These are phyloP conservation scores for Prorops nasuta DNA, from an alignment of 1,140 invertebrate species.

Conservation along the genomic window DNA sequence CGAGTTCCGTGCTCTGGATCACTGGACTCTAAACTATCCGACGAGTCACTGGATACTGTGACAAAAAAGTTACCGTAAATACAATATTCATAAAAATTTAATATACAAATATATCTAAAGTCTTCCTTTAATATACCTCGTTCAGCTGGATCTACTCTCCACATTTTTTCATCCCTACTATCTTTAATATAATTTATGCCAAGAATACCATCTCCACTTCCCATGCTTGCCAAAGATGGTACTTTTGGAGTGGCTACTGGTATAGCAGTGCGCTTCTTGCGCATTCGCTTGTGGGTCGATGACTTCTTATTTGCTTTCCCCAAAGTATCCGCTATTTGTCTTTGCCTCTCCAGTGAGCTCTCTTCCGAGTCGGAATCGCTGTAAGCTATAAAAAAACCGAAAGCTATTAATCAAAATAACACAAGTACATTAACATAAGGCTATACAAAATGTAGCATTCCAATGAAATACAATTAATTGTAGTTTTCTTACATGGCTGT, in stretches of 20 bases:
- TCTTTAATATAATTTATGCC: conserved; percentile 48
- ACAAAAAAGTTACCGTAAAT: conserved; percentile 9
- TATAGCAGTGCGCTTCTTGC: conserved; percentile 74
- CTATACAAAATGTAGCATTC: no score
- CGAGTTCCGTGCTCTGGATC: conserved; percentile 46
- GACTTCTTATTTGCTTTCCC: conserved; percentile 69
- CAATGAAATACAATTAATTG: not conserved
- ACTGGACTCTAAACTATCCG: conserved; percentile 51
- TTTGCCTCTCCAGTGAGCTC: conserved; percentile 73
- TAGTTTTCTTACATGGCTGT: conserved; percentile 59
- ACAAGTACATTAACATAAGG: conserved; percentile 3
- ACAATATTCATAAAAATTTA: not conserved
- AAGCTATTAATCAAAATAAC: conserved; percentile 10
- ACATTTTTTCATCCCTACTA: conserved; percentile 51
- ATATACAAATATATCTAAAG: no score
- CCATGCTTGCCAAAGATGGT: conserved; percentile 57
- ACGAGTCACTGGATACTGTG: conserved; percentile 52
- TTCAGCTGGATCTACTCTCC: conserved; percentile 46
- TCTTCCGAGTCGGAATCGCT: conserved; percentile 87
- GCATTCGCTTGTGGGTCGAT: conserved; percentile 74
- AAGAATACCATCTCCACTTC: conserved; percentile 44
- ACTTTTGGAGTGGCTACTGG: conserved; percentile 84
- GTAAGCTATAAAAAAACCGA: conserved; percentile 60
- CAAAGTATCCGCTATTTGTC: conserved; percentile 66
- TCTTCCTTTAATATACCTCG: no score